Percentiles rank a stretch among this genome's conserved stretches.
These are phyloP conservation scores for Tetraneura akinire DNA, from an alignment of 1,140 invertebrate genomes.

Conservation along the genomic window DNA sequence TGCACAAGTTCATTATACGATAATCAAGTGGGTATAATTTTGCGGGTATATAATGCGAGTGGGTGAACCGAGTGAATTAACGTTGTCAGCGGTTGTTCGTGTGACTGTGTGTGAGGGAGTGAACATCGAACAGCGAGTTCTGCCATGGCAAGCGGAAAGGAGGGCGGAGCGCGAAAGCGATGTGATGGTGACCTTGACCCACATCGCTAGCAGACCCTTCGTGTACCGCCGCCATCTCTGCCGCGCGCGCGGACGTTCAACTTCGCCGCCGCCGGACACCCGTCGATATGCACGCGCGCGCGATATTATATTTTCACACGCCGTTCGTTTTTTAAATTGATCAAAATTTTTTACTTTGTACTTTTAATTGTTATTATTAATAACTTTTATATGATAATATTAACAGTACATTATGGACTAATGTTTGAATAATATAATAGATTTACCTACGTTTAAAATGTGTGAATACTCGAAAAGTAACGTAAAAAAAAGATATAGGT, in stretches of 20 bases:
- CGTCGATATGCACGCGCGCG: not conserved
- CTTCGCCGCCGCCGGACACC: not conserved
- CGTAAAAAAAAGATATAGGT: too few species aligned
- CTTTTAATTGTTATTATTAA: too few species aligned
- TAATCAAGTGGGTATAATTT: not conserved
- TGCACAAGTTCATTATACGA: too few species aligned
- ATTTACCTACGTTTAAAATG: too few species aligned
- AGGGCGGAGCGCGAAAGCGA: constrained; percentile 37
- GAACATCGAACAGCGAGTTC: not conserved
- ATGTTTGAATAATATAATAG: too few species aligned
- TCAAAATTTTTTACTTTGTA: too few species aligned
- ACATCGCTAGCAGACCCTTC: constrained; percentile 15
- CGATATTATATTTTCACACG: not conserved
- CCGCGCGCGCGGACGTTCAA: constrained; percentile 18
- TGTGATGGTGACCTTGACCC: constrained; percentile 40
- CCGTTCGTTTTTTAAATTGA: not conserved
- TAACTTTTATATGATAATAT: too few species aligned
- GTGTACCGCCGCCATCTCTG: not conserved
- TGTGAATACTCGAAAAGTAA: too few species aligned
- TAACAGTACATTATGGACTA: too few species aligned
- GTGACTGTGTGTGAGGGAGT: not conserved
- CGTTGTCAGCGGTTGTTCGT: not conserved
- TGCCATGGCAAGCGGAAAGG: not conserved
- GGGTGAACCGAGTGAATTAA: constrained; percentile 10
- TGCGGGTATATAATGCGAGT: not conserved